Evolutionary conservation across 2,113 vertebrate genomes (phyloP).

Genomic region (Gopherus evgoodei): DNA sequence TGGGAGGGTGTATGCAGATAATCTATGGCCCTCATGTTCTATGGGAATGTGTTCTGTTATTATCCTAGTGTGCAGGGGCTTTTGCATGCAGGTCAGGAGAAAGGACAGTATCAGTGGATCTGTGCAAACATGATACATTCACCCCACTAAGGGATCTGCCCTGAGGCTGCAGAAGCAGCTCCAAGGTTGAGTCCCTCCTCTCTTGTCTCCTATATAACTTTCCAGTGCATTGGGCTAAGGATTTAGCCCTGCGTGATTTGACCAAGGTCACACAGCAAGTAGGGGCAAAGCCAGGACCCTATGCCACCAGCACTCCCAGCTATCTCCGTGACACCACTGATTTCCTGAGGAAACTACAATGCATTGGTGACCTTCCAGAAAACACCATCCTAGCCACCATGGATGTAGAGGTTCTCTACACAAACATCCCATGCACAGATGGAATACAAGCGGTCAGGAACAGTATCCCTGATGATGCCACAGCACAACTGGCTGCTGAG

Average conservation of each 20-base stretch:
- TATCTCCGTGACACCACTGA: no score
- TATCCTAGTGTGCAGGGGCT: fast-evolving
- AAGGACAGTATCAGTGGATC: background rate
- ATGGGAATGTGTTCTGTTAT: background rate
- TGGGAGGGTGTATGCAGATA: background rate
- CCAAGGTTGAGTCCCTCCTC: background rate
- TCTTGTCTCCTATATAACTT: background rate
- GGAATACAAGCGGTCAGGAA: no score
- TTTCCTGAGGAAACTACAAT: no score
- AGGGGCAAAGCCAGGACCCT: background rate
- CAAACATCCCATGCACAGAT: no score
- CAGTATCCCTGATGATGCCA: no score
- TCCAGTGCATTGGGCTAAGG: background rate
- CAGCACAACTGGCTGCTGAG: no score
- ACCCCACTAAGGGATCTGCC: fast-evolving
- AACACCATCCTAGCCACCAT: no score
- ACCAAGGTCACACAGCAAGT: background rate
- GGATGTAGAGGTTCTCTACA: no score
- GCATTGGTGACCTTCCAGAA: no score
- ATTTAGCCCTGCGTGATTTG: background rate
- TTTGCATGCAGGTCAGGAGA: background rate
- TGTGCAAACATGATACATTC: background rate
- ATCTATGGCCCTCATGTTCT: fast-evolving
- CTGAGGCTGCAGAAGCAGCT: constrained; percentile 11
- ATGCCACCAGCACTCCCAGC: no score